Percentiles rank a stretch among this genome's conserved stretches.
Evolutionary conservation across 23 tunicate genomes (phyloP).

Genomic region (Botrylloides violaceus): DNA sequence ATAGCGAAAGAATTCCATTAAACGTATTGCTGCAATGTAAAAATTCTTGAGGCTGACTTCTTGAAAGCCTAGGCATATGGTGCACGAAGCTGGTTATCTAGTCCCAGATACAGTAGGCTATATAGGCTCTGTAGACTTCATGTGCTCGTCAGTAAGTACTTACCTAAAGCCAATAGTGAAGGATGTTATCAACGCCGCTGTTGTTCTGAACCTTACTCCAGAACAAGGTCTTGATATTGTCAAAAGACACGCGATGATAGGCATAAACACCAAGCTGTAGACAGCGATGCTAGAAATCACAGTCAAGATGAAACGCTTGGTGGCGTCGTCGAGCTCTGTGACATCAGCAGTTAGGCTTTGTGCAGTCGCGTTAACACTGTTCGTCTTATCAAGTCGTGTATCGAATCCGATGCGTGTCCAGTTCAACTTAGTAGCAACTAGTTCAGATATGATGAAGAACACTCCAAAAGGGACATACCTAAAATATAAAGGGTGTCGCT

Average conservation of each 20-base stretch:
- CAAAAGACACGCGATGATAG: conserved; percentile 5
- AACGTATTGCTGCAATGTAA: not conserved
- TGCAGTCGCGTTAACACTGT: not conserved
- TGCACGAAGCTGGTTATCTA: no score
- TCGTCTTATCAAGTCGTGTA: not conserved
- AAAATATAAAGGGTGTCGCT: no score
- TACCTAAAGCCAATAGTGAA: conserved; percentile 13
- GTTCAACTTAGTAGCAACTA: conserved; percentile 8
- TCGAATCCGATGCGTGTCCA: conserved; percentile 12
- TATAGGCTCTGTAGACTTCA: no score
- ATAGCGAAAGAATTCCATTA: no score
- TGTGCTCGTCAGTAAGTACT: not conserved
- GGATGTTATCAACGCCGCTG: conserved; percentile 1
- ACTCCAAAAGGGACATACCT: conserved; percentile 13
- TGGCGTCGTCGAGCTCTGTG: conserved; percentile 10
- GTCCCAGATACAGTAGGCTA: no score
- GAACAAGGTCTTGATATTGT: conserved; percentile 5
- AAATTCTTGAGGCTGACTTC: not conserved
- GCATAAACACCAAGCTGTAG: conserved; percentile 7
- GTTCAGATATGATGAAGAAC: conserved; percentile 7
- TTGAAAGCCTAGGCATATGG: no score
- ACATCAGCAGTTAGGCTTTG: not conserved
- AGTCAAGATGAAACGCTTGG: conserved; percentile 11
- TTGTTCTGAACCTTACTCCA: conserved; percentile 3
- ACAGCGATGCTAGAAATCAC: conserved; percentile 3